Conservation (phyloP, 2,888 invertebrate species). For the Azorinus chamasolen region DNA sequence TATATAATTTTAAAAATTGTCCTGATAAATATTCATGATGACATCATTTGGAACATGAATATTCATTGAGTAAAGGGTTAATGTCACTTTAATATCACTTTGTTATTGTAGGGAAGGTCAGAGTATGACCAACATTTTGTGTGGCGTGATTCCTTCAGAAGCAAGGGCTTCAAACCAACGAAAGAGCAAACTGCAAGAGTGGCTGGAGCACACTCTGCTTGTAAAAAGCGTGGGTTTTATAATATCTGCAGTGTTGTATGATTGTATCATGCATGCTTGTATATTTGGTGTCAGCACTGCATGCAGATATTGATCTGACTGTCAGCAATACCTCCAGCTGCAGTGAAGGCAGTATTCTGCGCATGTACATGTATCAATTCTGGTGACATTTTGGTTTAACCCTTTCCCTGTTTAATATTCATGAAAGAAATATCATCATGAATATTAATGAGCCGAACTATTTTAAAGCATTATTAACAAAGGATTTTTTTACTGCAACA, state of each 20-base stretch:
- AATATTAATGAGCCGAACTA: too few species aligned
- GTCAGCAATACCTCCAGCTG: not conserved
- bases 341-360: too few species aligned
- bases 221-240: slow-evolving; percentile 22
- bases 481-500: too few species aligned
- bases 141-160: slow-evolving; percentile 76
- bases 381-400: too few species aligned
- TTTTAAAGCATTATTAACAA: too few species aligned
- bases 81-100: not conserved
- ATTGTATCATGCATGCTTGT: slow-evolving; percentile 1
- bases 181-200: slow-evolving; percentile 71
- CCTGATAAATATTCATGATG: too few species aligned
- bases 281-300: not conserved
- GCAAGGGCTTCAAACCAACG: slow-evolving; percentile 70
- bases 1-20: too few species aligned
- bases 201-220: slow-evolving; percentile 74
- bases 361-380: too few species aligned
- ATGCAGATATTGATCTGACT: not conserved
- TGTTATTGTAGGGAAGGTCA: slow-evolving; percentile 72
- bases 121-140: slow-evolving; percentile 75
- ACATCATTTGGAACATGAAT: too few species aligned
- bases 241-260: not conserved
- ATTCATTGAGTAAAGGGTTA: too few species aligned
- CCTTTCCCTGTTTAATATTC: too few species aligned
- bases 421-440: too few species aligned